Base-by-base conservation (phyloP, 2,113 vertebrate species). In the Tachysurus vachellii region DNA sequence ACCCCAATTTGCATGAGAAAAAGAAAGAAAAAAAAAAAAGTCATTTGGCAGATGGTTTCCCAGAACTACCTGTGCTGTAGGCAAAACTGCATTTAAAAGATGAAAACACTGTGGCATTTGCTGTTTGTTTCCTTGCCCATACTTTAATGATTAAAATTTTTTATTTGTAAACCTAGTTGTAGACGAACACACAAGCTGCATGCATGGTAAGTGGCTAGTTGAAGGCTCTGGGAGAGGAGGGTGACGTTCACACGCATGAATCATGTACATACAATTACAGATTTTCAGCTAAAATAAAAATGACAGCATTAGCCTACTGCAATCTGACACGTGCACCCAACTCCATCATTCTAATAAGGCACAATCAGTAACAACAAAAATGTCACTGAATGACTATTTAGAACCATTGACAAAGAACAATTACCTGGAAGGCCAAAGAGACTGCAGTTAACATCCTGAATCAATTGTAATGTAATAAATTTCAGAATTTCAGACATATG, bases 331-430 rank as follows among this genome's bases (percentile, higher is more conserved):
- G 50, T 0, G 44, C 36, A 73, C 1, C 70, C 44, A 26, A 50
- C 50, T n/a, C 11, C 2, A 73, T 76, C 73, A 76, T n/a, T 61
- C 28, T 62, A 47, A 68, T 8, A n/a, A 47, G 21, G 5, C 16
- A 57, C 71, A 14, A 86, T 17, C 54, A n/a, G 71, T 19, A 66
- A 9, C 14, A 23, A n/a, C 31, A 56, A 53, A 64, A 59, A 73
- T 31, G 56, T 76, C 28, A 76, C 42, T 28, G 19, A 26, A 82
- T n/a, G n/a, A 31, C 56, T 56, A 87, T 75, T 76, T 62, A 53
- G 54, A 56, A 83, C 19, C 19, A 36, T 53, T n/a, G n/a, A n/a
- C 50, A 77, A 83, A 76, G 11, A 17, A 44, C n/a, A 64, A 80
- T 53, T 23, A 42, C 50, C 16, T 80, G 14, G 68, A 86, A 80